Conservation (phyloP, 2,113 vertebrate species). For the Monopterus albus region DNA sequence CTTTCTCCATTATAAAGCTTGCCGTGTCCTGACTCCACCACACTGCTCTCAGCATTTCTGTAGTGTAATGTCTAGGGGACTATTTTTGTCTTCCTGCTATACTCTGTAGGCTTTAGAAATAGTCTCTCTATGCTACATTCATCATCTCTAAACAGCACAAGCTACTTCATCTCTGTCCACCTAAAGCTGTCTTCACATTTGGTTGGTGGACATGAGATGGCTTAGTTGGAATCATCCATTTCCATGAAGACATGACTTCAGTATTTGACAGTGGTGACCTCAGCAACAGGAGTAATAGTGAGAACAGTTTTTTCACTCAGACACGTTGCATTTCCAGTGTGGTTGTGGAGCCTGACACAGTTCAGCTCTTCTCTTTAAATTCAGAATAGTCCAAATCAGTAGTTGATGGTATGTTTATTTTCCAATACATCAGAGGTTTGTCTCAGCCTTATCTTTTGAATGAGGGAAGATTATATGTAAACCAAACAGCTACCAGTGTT, state of each 20-base stretch:
- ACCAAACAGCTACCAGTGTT: conserved; percentile 8
- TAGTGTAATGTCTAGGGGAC: conserved; percentile 30
- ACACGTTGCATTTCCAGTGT: not conserved
- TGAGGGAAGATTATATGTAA: conserved; percentile 22
- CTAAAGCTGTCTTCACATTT: conserved; percentile 22
- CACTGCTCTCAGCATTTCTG: conserved; percentile 55
- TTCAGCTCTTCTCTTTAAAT: too few species aligned
- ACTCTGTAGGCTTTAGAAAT: conserved; percentile 38
- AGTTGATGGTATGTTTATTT: not conserved
- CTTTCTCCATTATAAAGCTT: conserved; percentile 7
- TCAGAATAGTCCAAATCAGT: too few species aligned
- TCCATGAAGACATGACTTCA: not conserved
- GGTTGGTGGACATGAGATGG: not conserved
- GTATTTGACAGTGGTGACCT: conserved; percentile 12
- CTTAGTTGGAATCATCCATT: conserved; percentile 13
- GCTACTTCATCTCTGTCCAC: conserved; percentile 46
- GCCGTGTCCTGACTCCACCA: conserved; percentile 13
- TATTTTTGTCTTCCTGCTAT: conserved; percentile 42
- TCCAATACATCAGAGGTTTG: not conserved
- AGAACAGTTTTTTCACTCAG: not conserved
- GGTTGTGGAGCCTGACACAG: not conserved
- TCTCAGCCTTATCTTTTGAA: not conserved
- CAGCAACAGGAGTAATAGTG: not conserved
- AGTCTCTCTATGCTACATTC: conserved; percentile 47
- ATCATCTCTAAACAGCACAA: conserved; percentile 52